A percentile compares a stretch with the other conserved stretches of the same genome.
phyloP scores from a whole-genome alignment of 2,797 vertebrate species.

The Syncerus caffer region DNA sequence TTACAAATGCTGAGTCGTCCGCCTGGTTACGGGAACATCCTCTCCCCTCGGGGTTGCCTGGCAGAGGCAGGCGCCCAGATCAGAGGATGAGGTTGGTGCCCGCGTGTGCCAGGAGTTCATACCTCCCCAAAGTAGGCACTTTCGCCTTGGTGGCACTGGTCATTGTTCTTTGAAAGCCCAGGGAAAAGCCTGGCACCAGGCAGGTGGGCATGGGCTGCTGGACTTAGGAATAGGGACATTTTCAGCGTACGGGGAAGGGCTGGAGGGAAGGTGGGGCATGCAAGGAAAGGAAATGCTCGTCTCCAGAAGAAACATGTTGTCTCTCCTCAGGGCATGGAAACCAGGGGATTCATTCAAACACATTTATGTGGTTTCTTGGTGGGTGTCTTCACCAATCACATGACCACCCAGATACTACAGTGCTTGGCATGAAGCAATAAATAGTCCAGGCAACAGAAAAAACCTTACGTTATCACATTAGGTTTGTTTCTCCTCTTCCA shows the following conservation, averaged over 20 bases:
- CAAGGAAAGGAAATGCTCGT: background rate
- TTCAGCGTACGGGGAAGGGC: rapidly evolving
- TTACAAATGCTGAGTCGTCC: background rate
- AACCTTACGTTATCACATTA: background rate
- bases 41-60: background rate
- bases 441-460: background rate
- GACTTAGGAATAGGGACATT: background rate
- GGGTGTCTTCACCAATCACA: background rate
- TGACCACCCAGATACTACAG: background rate
- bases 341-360: background rate
- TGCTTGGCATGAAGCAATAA: background rate
- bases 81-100: background rate
- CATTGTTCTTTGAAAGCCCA: background rate
- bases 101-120: background rate
- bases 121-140: background rate
- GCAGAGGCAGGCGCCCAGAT: background rate
- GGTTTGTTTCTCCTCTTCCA: background rate
- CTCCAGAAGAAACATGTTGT: background rate
- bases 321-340: background rate
- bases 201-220: background rate
- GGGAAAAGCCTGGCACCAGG: background rate
- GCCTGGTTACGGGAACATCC: background rate
- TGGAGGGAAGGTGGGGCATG: background rate
- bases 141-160: background rate
- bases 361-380: background rate